These are phyloP conservation scores for Caerostris extrusa DNA, from an alignment of 1,140 invertebrate species.

Conservation along the genomic window DNA sequence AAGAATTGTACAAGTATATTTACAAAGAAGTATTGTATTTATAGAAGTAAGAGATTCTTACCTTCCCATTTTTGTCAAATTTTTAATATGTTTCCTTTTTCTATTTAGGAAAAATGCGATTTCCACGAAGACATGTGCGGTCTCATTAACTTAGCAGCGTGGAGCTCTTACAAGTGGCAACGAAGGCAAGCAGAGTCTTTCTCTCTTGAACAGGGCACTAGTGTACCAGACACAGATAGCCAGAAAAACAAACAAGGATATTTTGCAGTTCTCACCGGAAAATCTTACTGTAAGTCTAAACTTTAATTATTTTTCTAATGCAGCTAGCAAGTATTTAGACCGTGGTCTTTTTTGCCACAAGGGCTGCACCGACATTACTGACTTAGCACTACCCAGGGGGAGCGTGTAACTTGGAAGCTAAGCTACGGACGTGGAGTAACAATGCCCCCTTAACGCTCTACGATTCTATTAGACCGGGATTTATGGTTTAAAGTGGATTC, in stretches of 20 bases:
- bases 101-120: slow-evolving; percentile 78
- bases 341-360: not conserved
- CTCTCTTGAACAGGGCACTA: not conserved
- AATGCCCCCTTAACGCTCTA: too few species aligned
- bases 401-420: too few species aligned
- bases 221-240: slow-evolving; percentile 45
- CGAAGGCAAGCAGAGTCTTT: slow-evolving; percentile 31
- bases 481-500: too few species aligned
- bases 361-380: not conserved
- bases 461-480: too few species aligned
- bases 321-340: not conserved
- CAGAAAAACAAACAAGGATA: slow-evolving; percentile 37
- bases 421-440: too few species aligned
- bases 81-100: not conserved
- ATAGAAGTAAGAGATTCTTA: too few species aligned
- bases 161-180: slow-evolving; percentile 52
- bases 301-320: not conserved
- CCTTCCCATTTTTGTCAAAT: not conserved
- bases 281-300: slow-evolving; percentile 25
- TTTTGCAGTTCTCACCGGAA: slow-evolving; percentile 64
- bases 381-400: too few species aligned
- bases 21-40: too few species aligned
- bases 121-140: slow-evolving; percentile 78
- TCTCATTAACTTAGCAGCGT: slow-evolving; percentile 60
- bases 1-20: too few species aligned